phyloP scores from a whole-genome alignment of 2,113 vertebrate species.

The Entelurus aequoreus region DNA sequence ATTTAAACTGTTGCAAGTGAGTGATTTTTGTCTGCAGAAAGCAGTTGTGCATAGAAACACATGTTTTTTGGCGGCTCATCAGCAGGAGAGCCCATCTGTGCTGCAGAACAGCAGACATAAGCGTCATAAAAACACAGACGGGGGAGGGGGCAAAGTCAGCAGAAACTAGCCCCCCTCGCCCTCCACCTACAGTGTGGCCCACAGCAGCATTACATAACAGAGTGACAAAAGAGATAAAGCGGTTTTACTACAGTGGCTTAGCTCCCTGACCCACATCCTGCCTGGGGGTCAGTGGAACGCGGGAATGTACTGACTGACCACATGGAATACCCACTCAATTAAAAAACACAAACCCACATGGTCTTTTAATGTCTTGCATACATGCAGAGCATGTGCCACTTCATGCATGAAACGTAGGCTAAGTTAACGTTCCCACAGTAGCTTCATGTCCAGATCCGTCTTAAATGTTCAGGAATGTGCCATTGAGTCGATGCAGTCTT shows the following conservation, averaged over 20 bases:
- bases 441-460: too few species aligned
- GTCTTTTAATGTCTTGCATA: not conserved
- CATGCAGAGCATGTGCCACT: not conserved
- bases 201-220: constrained; percentile 59
- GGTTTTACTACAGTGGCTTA: constrained; percentile 65
- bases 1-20: not conserved
- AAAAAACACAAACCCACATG: not conserved
- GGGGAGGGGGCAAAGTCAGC: constrained; percentile 36
- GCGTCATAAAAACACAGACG: constrained; percentile 30
- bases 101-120: constrained; percentile 24
- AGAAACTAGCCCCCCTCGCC: constrained; percentile 25
- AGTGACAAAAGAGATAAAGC: constrained; percentile 62
- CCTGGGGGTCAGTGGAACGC: constrained; percentile 11
- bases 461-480: not conserved
- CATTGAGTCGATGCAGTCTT: not conserved
- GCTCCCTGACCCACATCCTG: constrained; percentile 67
- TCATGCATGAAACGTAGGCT: not conserved
- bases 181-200: constrained; percentile 36
- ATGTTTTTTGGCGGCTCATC: constrained; percentile 2
- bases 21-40: not conserved
- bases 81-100: constrained; percentile 6
- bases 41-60: not conserved
- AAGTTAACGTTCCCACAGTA: not conserved
- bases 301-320: constrained; percentile 23
- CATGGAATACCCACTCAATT: not conserved